A percentile compares a stretch with the other conserved stretches of the same genome.
These are phyloP conservation scores for Vannuccia rotundouncinata DNA, from an alignment of 2,888 invertebrate species.

Conservation along the genomic window DNA sequence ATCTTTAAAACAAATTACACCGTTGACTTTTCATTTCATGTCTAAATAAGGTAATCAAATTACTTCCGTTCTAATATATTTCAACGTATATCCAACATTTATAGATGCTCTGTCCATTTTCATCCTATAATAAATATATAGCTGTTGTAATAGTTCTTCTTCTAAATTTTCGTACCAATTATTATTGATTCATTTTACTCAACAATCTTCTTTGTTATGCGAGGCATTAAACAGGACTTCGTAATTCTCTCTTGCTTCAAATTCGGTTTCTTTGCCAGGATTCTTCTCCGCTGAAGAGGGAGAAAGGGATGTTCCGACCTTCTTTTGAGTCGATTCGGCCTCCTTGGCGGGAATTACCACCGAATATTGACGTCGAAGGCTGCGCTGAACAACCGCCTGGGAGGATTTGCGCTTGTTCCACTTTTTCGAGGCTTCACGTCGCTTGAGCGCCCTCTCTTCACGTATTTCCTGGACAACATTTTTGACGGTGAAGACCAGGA, in stretches of 20 bases:
- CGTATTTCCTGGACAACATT: constrained; percentile 1
- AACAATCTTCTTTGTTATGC: neutral
- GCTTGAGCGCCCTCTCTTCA: neutral
- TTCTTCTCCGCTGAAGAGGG: neutral
- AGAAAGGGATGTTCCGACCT: neutral
- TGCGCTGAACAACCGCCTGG: neutral
- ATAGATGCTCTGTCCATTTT: no score
- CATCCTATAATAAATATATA: no score
- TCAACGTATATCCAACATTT: no score
- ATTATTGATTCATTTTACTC: no score
- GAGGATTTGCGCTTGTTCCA: neutral
- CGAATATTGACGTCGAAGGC: neutral
- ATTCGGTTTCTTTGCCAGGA: neutral
- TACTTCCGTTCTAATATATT: no score
- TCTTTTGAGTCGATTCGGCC: neutral
- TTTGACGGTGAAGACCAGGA: neutral
- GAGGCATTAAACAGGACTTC: neutral
- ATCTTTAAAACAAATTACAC: no score
- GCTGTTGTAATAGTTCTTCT: no score
- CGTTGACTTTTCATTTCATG: no score
- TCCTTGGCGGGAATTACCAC: neutral
- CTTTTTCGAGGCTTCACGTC: neutral
- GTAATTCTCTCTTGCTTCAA: neutral
- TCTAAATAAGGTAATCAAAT: no score
- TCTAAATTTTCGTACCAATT: no score